phyloP scores from a whole-genome alignment of 1,140 invertebrate species.

The Palaemon carinicauda region DNA sequence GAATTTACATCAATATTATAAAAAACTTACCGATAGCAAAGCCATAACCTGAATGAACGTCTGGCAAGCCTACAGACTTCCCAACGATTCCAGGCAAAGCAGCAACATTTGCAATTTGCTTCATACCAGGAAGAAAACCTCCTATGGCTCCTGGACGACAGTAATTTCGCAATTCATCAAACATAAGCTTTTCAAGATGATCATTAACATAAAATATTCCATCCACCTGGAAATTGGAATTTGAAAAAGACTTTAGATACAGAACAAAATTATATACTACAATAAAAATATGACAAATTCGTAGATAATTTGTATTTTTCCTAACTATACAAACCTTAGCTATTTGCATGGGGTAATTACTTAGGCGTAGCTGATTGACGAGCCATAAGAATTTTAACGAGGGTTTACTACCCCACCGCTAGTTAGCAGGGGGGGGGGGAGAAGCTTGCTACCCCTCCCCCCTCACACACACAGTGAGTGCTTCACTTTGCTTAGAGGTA shows the following conservation, averaged over 20 bases:
- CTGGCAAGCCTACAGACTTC: conserved; percentile 88
- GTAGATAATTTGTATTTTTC: too few relatives aligned
- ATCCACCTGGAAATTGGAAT: conserved; percentile 76
- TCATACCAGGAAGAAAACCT: conserved; percentile 97
- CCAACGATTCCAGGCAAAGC: conserved; percentile 97
- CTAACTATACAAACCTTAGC: too few relatives aligned
- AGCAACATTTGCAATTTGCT: conserved; percentile 99
- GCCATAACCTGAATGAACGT: conserved; percentile 99
- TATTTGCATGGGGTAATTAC: too few relatives aligned
- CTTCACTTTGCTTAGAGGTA: too few relatives aligned
- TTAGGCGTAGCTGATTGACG: too few relatives aligned
- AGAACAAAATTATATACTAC: too few relatives aligned
- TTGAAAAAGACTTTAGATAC: not conserved
- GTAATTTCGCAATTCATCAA: conserved; percentile 93
- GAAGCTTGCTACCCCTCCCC: too few relatives aligned
- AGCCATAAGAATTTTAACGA: too few relatives aligned
- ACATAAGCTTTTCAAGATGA: conserved; percentile 93
- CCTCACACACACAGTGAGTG: too few relatives aligned
- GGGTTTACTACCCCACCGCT: too few relatives aligned
- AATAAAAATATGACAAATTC: too few relatives aligned
- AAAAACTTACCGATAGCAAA: conserved; percentile 90
- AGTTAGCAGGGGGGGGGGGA: too few relatives aligned
- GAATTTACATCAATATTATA: not conserved
- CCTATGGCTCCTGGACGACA: conserved; percentile 88
- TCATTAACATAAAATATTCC: conserved; percentile 98